Evolutionary conservation across 1,140 invertebrate species (phyloP).

Genomic region (Coelopa frigida): DNA sequence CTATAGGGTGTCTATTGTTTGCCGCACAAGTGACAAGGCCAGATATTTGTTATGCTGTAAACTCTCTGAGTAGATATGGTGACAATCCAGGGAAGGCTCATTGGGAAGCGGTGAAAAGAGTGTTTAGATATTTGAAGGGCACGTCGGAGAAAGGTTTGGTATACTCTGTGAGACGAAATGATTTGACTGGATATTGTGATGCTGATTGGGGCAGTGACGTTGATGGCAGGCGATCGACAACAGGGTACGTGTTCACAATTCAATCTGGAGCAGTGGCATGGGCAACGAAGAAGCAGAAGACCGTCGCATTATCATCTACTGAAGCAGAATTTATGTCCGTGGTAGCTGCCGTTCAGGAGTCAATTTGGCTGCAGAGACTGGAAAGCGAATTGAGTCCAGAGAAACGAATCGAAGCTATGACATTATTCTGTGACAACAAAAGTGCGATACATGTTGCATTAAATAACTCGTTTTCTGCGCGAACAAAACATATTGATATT

Average conservation of each 20-base stretch:
- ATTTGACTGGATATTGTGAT: too few relatives aligned
- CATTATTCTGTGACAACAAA: too few relatives aligned
- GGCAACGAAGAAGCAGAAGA: constrained; percentile 29
- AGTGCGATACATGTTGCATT: too few relatives aligned
- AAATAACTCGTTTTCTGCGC: too few relatives aligned
- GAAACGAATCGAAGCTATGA: too few relatives aligned
- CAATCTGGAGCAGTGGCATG: constrained; percentile 23
- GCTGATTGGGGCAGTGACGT: constrained; percentile 21
- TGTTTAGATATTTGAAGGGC: constrained; percentile 2
- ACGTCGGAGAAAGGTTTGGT: not conserved
- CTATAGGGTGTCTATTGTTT: constrained; percentile 38
- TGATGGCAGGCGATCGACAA: constrained; percentile 28
- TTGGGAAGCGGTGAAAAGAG: constrained; percentile 1
- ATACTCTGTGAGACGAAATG: too few relatives aligned
- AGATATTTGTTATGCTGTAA: constrained; percentile 29
- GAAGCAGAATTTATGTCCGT: too few relatives aligned
- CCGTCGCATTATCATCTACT: too few relatives aligned
- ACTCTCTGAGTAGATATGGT: constrained; percentile 20
- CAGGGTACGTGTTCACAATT: constrained; percentile 28
- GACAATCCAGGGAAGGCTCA: constrained; percentile 13
- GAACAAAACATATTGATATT: too few relatives aligned
- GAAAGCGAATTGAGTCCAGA: too few relatives aligned
- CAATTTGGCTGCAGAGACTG: too few relatives aligned
- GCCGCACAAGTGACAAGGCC: constrained; percentile 33
- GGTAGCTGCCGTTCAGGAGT: too few relatives aligned